Evolutionary conservation across 2,113 vertebrate genomes (phyloP).

Genomic region (Elgaria multicarinata): DNA sequence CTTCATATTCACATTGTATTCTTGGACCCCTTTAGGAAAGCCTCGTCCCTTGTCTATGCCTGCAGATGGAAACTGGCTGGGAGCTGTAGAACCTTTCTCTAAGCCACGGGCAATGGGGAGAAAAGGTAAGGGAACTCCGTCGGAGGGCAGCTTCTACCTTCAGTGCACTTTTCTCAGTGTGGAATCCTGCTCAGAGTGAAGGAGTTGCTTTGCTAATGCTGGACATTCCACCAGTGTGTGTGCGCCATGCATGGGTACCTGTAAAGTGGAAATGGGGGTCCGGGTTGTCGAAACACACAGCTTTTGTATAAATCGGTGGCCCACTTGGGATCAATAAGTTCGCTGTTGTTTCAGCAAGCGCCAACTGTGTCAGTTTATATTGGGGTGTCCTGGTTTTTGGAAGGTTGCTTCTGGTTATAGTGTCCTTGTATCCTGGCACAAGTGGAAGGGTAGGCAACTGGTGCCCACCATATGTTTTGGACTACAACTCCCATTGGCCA

Average conservation of each 20-base stretch:
- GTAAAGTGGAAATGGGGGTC: not conserved
- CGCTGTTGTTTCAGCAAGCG: not conserved
- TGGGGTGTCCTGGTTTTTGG: too few relatives aligned
- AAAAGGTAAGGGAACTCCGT: constrained; percentile 80
- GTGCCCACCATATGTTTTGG: too few relatives aligned
- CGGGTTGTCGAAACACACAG: not conserved
- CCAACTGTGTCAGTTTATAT: not conserved
- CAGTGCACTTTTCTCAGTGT: not conserved
- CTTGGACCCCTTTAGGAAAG: constrained; percentile 79
- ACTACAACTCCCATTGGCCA: too few relatives aligned
- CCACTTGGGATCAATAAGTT: not conserved
- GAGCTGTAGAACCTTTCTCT: constrained; percentile 78
- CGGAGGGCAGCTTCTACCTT: too few relatives aligned
- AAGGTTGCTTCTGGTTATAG: not conserved
- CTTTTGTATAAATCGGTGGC: not conserved
- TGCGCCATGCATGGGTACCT: not conserved
- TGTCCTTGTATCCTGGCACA: not conserved
- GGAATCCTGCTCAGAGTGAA: not conserved
- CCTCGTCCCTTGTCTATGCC: constrained; percentile 97
- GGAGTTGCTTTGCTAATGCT: not conserved
- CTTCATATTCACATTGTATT: not conserved
- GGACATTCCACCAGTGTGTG: not conserved
- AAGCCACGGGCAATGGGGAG: constrained; percentile 80
- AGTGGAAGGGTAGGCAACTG: too few relatives aligned
- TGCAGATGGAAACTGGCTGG: constrained; percentile 84